phyloP scores from a whole-genome alignment of 2,797 vertebrate genomes.

The Microctenopoma lineatum region DNA sequence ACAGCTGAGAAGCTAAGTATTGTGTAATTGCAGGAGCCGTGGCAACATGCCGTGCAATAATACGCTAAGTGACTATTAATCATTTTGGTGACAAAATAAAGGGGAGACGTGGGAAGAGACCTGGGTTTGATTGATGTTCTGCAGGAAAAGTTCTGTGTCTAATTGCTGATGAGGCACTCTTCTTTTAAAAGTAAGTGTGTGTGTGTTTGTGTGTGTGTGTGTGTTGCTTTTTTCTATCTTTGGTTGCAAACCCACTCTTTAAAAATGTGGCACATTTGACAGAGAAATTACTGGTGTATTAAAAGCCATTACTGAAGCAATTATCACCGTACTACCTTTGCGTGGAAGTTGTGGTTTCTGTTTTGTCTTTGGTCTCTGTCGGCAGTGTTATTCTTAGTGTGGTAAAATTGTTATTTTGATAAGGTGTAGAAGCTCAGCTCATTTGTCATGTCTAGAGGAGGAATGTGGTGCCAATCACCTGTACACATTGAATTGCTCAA shows the following conservation, averaged over 20 bases:
- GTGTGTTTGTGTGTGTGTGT: not conserved
- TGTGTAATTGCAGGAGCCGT: constrained; percentile 72
- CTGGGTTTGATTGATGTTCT: constrained; percentile 63
- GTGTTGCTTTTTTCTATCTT: not conserved
- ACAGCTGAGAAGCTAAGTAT: constrained; percentile 64
- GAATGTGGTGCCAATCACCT: not conserved
- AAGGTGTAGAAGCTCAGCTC: not conserved
- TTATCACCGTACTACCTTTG: not conserved
- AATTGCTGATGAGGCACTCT: constrained; percentile 42
- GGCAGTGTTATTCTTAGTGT: not conserved
- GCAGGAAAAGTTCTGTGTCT: constrained; percentile 41
- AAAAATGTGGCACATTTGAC: constrained; percentile 27
- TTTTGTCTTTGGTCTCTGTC: constrained; percentile 19
- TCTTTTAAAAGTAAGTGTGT: not conserved
- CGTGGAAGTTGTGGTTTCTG: not conserved
- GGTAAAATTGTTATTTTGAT: constrained; percentile 20
- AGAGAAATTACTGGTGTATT: constrained; percentile 30
- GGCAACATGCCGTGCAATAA: constrained; percentile 73
- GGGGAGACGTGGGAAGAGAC: constrained; percentile 53
- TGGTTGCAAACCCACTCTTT: constrained; percentile 12
- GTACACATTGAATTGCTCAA: not conserved
- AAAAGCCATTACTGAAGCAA: constrained; percentile 24
- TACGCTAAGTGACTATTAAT: constrained; percentile 83
- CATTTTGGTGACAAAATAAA: constrained; percentile 77
- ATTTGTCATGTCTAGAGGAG: not conserved